These are phyloP conservation scores for Myotis pilosus DNA, from an alignment of 2,797 vertebrate species.

Conservation along the genomic window DNA sequence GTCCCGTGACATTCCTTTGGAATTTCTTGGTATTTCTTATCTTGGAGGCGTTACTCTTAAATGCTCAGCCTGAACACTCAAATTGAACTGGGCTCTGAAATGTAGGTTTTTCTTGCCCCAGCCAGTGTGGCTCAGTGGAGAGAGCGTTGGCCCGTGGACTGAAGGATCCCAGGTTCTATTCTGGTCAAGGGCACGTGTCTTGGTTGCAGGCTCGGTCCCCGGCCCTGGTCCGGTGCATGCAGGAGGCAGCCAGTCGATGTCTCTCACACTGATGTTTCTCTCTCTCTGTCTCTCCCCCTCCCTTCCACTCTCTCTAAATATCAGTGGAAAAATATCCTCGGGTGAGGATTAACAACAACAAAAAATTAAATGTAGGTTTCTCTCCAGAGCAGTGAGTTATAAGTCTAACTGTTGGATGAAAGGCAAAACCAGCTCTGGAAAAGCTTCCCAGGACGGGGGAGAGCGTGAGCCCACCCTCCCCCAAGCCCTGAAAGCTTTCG, in stretches of 20 bases:
- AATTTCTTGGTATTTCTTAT: background rate
- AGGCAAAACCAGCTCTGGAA: slow-evolving; percentile 55
- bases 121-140: too few species aligned
- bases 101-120: background rate
- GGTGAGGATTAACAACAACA: too few species aligned
- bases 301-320: too few species aligned
- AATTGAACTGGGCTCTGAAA: background rate
- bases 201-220: too few species aligned
- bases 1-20: background rate
- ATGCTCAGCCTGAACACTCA: background rate
- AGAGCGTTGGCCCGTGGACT: too few species aligned
- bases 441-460: slow-evolving; percentile 47
- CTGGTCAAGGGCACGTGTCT: too few species aligned
- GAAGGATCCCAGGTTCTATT: too few species aligned
- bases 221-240: too few species aligned
- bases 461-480: slow-evolving; percentile 61
- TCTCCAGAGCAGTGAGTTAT: background rate
- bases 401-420: slow-evolving; percentile 10
- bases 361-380: background rate
- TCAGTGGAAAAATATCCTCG: too few species aligned
- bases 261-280: too few species aligned
- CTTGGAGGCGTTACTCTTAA: background rate
- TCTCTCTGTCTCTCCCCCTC: too few species aligned
- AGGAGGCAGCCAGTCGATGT: too few species aligned
- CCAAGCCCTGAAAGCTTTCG: slow-evolving; percentile 54